Evolutionary conservation across 2,888 invertebrate genomes (phyloP), one percentile per base, ranked within the genome.

Genomic region (Drosophila siamana): DNA sequence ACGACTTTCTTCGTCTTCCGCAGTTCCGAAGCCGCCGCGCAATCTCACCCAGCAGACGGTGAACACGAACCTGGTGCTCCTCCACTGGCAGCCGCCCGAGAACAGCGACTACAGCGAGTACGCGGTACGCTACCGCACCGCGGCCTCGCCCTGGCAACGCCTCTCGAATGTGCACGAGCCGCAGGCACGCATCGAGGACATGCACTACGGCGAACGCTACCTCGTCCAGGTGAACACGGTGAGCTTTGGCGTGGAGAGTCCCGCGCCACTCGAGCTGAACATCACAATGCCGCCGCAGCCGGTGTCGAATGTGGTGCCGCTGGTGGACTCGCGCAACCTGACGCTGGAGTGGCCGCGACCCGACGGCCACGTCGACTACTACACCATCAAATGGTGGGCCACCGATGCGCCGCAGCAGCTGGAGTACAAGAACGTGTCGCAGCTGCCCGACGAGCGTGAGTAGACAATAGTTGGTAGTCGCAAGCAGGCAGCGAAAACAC

Each of bases 331-430:
- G 1, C 96, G 96, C 68, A 98, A 98, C 92, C 95, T 98, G 44
- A 97, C 98, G 19, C 93, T 98, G 74, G 97, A 97, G 92, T 98
- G 98, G 97, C 95, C 96, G n/a, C 94, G 96, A 43, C 97, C 97
- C 1, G 95, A 95, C 87, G 98, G 98, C 2, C 94, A 97, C 79
- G 96, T 98, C 30, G 97, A 98, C 91, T 94, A 94, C 65, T 98
- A 97, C 92, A 94, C 94, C 55, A 94, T 97, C 55, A 94, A 94
- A 76, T 98, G 97, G 96, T 94, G 95, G 95, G 93, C 95, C 47
- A 92, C 93, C 0, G 94, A 94, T 9, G 93, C 93, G 67, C 92
- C 93, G 0, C 92, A 92, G 9, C 92, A 92, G 48, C 83, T 92
- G 7, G 92, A 93, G 43, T 92, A 92, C 26, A 94, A 94, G 86